phyloP scores from a whole-genome alignment of 2,888 invertebrate species.

The Chrysotoxum bicinctum region DNA sequence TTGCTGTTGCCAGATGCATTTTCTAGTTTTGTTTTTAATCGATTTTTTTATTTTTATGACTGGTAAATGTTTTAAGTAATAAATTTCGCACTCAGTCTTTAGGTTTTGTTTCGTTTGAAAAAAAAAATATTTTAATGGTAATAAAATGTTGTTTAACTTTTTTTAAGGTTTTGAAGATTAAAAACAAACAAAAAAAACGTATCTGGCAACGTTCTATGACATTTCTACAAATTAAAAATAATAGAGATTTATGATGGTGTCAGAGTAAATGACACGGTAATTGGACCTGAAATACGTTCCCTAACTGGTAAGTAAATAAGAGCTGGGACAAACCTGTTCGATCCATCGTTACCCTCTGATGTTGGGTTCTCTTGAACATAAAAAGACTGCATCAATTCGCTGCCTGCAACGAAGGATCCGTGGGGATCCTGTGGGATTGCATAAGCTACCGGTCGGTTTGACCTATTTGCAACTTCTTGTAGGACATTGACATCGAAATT shows the following conservation, averaged over 20 bases:
- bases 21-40: background rate
- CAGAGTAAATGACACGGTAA: constrained; percentile 95
- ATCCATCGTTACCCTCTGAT: constrained; percentile 52
- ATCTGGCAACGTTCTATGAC: constrained; percentile 46
- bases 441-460: constrained; percentile 84
- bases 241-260: constrained; percentile 89
- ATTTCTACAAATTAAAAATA: constrained; percentile 42
- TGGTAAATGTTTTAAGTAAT: constrained; percentile 58
- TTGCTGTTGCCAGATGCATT: constrained; percentile 49
- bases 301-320: constrained; percentile 97
- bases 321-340: constrained; percentile 90
- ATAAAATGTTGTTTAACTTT: background rate
- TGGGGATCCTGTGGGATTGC: constrained; percentile 84
- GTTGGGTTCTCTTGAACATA: constrained; percentile 86
- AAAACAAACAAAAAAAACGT: background rate
- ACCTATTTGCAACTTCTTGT: constrained; percentile 79
- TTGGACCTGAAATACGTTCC: constrained; percentile 91
- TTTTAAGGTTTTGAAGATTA: background rate
- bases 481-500: constrained; percentile 73
- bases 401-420: constrained; percentile 72
- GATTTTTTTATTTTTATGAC: constrained; percentile 29
- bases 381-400: constrained; percentile 94
- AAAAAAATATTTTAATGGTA: constrained; percentile 1
- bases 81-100: constrained; percentile 72
- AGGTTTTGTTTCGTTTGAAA: constrained; percentile 51